phyloP scores from a whole-genome alignment of 2,797 vertebrate genomes.

The Pseudotriccus pelzelni region DNA sequence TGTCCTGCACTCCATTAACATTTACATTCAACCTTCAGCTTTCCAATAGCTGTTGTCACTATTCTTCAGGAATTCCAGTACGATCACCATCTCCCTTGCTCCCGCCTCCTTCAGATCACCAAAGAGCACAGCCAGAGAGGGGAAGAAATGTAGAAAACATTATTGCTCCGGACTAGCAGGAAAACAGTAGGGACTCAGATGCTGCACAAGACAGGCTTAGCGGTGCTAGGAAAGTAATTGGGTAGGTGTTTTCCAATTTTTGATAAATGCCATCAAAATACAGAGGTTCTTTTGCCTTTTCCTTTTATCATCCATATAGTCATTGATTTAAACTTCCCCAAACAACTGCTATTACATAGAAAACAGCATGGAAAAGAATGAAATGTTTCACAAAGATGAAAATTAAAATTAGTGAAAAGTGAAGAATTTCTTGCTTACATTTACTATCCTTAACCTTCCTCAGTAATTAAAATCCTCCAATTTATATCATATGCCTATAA shows the following conservation, averaged over 20 bases:
- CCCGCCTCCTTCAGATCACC: neutral
- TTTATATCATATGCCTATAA: neutral
- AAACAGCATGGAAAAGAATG: neutral
- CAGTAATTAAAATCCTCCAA: neutral
- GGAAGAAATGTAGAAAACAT: neutral
- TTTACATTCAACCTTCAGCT: neutral
- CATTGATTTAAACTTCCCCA: neutral
- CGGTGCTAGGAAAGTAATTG: neutral
- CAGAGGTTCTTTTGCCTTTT: neutral
- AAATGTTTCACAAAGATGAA: neutral
- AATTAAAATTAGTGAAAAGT: neutral
- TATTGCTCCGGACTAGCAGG: neutral
- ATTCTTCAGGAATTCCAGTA: neutral
- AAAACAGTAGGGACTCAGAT: neutral
- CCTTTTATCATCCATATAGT: neutral
- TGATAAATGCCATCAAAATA: fast-evolving
- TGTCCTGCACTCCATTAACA: neutral
- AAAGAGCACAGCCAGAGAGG: neutral
- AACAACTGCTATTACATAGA: neutral
- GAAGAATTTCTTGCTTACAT: neutral
- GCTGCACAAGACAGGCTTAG: fast-evolving
- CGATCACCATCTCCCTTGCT: fast-evolving
- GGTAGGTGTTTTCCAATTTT: neutral
- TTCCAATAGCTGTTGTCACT: neutral
- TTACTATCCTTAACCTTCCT: neutral